Conservation (phyloP, 1,140 invertebrate species). For the Drosophila subobscura region DNA sequence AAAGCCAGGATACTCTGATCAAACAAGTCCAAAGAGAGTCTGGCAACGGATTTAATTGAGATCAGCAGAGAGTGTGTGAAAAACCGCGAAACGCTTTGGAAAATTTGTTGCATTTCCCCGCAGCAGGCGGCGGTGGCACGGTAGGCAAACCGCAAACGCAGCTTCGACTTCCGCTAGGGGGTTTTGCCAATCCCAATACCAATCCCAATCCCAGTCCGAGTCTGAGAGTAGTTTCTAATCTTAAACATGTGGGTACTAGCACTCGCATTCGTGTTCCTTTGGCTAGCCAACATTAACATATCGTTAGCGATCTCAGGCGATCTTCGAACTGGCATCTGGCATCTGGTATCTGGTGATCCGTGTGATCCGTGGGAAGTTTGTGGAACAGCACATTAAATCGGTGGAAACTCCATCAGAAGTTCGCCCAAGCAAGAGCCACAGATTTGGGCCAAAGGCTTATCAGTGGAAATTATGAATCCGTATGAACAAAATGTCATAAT, state of each 20-base stretch:
- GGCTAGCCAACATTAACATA: constrained; percentile 61
- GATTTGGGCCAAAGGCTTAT: constrained; percentile 46
- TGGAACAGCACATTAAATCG: constrained; percentile 4
- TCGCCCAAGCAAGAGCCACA: not conserved
- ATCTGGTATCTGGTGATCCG: constrained; percentile 14
- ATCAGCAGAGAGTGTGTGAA: constrained; percentile 70
- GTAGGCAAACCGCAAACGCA: constrained; percentile 40
- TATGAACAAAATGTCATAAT: constrained; percentile 62
- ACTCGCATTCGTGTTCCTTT: not conserved
- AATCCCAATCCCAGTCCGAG: constrained; percentile 14
- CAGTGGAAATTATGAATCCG: constrained; percentile 13
- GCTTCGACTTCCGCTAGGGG: constrained; percentile 64
- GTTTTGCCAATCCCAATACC: constrained; percentile 51
- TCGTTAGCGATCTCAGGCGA: constrained; percentile 55
- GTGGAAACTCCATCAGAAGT: constrained; percentile 62
- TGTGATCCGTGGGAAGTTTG: constrained; percentile 79
- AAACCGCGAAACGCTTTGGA: constrained; percentile 68
- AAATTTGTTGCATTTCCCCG: constrained; percentile 47
- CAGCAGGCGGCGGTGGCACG: constrained; percentile 19
- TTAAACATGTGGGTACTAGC: constrained; percentile 69
- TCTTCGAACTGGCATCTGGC: constrained; percentile 13
- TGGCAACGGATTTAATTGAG: constrained; percentile 73
- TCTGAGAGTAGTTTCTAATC: constrained; percentile 53
- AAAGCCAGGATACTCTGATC: constrained; percentile 74
- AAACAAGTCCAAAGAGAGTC: constrained; percentile 64